Base-by-base conservation (phyloP, 2,113 vertebrate species). In the Pristiophorus japonicus region DNA sequence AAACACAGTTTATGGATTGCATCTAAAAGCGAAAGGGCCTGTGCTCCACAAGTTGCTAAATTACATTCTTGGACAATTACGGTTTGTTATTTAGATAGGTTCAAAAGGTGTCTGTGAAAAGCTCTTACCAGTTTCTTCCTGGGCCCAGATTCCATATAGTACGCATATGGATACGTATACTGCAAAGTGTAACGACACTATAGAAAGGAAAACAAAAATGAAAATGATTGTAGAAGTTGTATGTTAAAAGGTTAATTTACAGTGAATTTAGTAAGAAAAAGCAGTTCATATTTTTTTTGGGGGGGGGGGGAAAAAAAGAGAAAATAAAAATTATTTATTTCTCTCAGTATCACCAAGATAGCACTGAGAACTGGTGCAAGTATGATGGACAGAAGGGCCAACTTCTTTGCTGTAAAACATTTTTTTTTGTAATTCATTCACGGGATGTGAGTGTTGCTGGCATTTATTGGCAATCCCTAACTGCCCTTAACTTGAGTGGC, bases 141-240 rank as follows among this genome's bases (percentile, higher is more conserved):
- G 55, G 99, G 99, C 84, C 99, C 99, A 63, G 99, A 99, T 97
- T 99, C 99, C 99, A 99, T 99, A 98, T 99, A 99, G 97, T 99
- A 99, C 96, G 99, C 99, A 67, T 99, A 99, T 0, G 99, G 99
- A 96, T 99, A 99, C 20, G 99, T 99, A 95, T 99, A 99, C 97
- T 99, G 99, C 97, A 99, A 97, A 34, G 99, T 99, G 96, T 99
- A 99, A 96, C 99, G 99, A 97, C 99, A 99, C 99, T 99, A 96
- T 12, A 96, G 96, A 0, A 96, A n/a, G 96, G 96, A 92, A 97
- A 95, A 95, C 27, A 87, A 95, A 95, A 96, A 95, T 96, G 92
- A 42, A 34, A 70, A 30, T 94, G 30, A 94, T n/a, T 92, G 78
- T 34, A 73, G 22, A 67, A 94, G 38, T 7, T 67, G 42, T 24